Base-by-base conservation (phyloP, 2,888 invertebrate species). In the Blastobasis adustella region DNA sequence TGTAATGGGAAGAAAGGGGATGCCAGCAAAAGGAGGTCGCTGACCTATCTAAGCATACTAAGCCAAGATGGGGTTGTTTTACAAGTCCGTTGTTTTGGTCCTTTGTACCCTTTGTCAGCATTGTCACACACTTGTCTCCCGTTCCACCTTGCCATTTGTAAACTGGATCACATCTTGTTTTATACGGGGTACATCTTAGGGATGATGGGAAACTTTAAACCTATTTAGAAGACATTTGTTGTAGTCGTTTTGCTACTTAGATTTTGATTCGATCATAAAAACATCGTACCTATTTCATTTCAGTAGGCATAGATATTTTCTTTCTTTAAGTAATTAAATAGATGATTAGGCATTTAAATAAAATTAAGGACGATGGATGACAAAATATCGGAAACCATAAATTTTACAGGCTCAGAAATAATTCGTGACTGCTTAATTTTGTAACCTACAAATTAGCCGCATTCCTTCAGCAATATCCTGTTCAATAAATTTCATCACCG, bases 41-140 rank as follows among this genome's bases (percentile, higher is more conserved):
- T 67, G 74, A 75, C 79, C 78, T 67, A 58, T 61, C 60, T 23
- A 23, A 23, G 23, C 9, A 42, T 10, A 42, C 5, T 68, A 63
- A 66, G 69, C 59, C 61, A 73, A 60, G 66, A 71, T 69, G 75
- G 79, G 74, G 50, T 50, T 71, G 58, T 59, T 61, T 61, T 59
- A 69, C 69, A 66, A 66, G 59, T 58, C 67, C 61, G 65, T 71
- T 74, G 73, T 78, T 79, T 73, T 63, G 56, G 62, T 62, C 59
- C 70, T 69, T 79, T 78, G 74, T 78, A 55, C 64, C 66, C 69
- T 71, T 80, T 81, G 68, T 77, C 60, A 57, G 63, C 67, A 70
- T 81, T 79, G 78, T 82, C 66, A 71, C 60, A 69, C 82, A 85
- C 84, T 86, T 85, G 84, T 80, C 69, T 59, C 50, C 65, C 54